Evolutionary conservation across 2,113 vertebrate genomes (phyloP), one percentile per base, ranked within the genome.

Genomic region (Herpailurus yagouaroundi): DNA sequence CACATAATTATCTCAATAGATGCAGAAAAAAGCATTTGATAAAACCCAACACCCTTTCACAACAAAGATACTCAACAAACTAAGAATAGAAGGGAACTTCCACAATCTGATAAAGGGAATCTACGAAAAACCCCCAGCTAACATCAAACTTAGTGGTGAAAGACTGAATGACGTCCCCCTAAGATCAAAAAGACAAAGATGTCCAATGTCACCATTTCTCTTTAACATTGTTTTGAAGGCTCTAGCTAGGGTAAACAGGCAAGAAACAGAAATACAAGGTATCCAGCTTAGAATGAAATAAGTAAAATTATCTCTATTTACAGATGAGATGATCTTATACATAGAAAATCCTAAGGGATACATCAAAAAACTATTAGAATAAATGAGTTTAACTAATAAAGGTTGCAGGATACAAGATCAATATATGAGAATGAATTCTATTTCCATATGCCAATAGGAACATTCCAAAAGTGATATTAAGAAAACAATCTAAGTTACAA

Each of bases 181-280:
- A 73, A 97, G n/a, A 89, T 66, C 19, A 88, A 55, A 15, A 91
- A 77, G 77, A 80, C 71, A 48, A 96, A n/a, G 25, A 60, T 76
- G 66, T 38, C 45, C 66, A 18, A 29, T 63, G 11, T 14, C 6
- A 77, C 52, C 45, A 55, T 16, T 48, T 79, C 63, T 90, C 16
- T 52, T 45, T 63, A 64, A 45, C 86, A 71, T n/a, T 85, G 50
- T 90, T 90, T 90, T 33, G 19, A 57, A 84, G 41, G 38, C 77
- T 85, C 71, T 79, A 71, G 33, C n/a, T 8, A 71, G 27, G 63
- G 29, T 85, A 45, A 71, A 60, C 48, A 41, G 68, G 25, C 25
- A 89, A 95, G 41, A 71, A 50, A 77, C 63, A 88, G 60, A 95
- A 50, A 69, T 13, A 60, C 68, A 38, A 48, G 21, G 5, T 14